Evolutionary conservation across 2,888 invertebrate genomes (phyloP), one percentile per base, ranked within the genome.

Genomic region (Agonopterix heracliana): DNA sequence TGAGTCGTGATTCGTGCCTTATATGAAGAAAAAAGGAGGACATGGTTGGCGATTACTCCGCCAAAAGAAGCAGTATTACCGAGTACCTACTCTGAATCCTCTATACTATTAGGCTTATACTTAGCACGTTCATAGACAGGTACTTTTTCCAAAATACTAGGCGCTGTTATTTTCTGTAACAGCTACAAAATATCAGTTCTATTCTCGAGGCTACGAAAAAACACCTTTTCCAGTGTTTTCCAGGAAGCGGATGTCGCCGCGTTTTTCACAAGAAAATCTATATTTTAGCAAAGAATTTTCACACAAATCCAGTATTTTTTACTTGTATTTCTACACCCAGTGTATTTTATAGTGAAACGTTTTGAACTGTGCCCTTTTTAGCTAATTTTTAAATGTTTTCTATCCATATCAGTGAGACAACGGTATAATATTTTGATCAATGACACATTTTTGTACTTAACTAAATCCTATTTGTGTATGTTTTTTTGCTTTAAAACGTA

Each of bases 261-360:
- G 52, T 61, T 57, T 68, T 71, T 71, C 67, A 65, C 61, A 63
- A 57, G 50, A 48, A 54, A 56, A 57, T 46, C 49, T 53, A 51
- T 51, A 59, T 60, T 71, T 62, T 63, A 60, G 53, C 59, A 51
- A 54, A 55, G 54, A 60, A 53, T 58, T 63, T 62, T 59, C 58
- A 57, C 53, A 52, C 36, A 54, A 61, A 60, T 52, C 54, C 46
- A 48, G 54, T 61, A 66, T 69, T 73, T 73, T 48, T 69, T 71
- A 61, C 62, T 35, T 42, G 34, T 51, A 66, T 69, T 72, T 66
- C 61, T 61, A 65, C 50, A 54, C 49, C 54, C 48, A 50, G n/a
- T 55, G 50, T 63, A 64, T 66, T 71, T 72, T 71, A 59, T 60
- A 71, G 56, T 54, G 49, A 59, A 55, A 44, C 59, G 52, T 53